Percentiles rank a stretch among this genome's conserved stretches.
phyloP scores from a whole-genome alignment of 1,140 invertebrate genomes.

The Subanguina moxae region DNA sequence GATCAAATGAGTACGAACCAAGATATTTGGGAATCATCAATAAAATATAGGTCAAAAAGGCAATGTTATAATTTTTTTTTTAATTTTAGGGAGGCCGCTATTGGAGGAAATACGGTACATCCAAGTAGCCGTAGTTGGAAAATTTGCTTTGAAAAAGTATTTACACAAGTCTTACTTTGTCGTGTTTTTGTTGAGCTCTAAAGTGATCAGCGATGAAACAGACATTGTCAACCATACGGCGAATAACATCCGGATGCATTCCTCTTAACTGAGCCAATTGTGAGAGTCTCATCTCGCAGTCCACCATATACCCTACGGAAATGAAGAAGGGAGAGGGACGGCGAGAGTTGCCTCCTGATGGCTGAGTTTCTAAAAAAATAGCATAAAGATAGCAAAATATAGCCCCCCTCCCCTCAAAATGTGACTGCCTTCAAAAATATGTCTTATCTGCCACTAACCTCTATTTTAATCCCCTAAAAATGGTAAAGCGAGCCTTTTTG shows the following conservation, averaged over 20 bases:
- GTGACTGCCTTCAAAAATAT: too few relatives aligned
- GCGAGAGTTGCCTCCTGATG: constrained; percentile 2
- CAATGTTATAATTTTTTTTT: too few relatives aligned
- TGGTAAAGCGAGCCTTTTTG: too few relatives aligned
- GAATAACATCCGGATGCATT: constrained; percentile 56
- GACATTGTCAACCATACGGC: constrained; percentile 58
- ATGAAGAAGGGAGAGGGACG: constrained; percentile 21
- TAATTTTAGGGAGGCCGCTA: neutral
- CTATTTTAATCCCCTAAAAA: too few relatives aligned
- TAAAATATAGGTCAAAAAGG: too few relatives aligned
- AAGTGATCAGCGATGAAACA: constrained; percentile 57
- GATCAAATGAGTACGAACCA: too few relatives aligned
- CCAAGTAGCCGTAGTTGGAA: neutral
- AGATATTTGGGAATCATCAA: too few relatives aligned
- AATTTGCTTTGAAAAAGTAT: neutral
- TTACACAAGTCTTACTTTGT: constrained; percentile 37
- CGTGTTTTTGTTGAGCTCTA: constrained; percentile 50
- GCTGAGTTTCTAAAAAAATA: constrained; percentile 9
- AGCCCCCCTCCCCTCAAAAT: too few relatives aligned
- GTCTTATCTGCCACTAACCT: too few relatives aligned
- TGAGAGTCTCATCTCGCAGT: constrained; percentile 45
- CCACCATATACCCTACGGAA: constrained; percentile 18
- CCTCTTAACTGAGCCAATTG: constrained; percentile 56
- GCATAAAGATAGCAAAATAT: neutral
- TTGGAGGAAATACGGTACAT: too few relatives aligned